phyloP scores from a whole-genome alignment of 2,888 invertebrate genomes.

The Oligia strigilis region DNA sequence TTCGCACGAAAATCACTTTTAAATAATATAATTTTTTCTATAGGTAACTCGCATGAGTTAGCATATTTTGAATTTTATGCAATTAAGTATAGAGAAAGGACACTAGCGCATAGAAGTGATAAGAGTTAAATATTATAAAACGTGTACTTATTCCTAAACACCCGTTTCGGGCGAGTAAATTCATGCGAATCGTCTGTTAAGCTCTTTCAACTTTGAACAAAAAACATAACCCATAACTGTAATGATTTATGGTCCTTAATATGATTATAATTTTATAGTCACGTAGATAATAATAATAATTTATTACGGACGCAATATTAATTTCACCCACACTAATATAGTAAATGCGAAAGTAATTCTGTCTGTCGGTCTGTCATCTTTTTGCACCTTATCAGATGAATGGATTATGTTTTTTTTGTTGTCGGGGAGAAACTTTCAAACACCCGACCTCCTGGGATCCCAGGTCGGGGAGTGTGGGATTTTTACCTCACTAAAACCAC shows the following conservation, averaged over 20 bases:
- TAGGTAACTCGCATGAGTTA: not conserved
- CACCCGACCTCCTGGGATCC: too few species aligned
- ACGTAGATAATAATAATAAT: slow-evolving; percentile 23
- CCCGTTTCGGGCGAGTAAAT: not conserved
- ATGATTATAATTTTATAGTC: slow-evolving; percentile 25
- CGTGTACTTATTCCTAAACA: not conserved
- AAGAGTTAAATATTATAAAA: not conserved
- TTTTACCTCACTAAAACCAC: too few species aligned
- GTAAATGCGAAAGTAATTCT: not conserved
- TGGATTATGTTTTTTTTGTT: too few species aligned
- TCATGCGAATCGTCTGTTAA: not conserved
- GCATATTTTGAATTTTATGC: not conserved
- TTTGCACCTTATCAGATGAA: not conserved
- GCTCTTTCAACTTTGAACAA: not conserved
- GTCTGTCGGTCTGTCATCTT: not conserved
- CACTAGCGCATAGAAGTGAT: not conserved
- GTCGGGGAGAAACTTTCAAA: too few species aligned
- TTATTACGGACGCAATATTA: slow-evolving; percentile 26
- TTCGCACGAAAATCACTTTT: too few species aligned
- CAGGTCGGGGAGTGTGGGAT: too few species aligned
- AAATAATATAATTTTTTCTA: not conserved
- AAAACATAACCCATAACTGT: not conserved
- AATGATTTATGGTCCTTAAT: slow-evolving; percentile 15
- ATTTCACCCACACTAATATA: slow-evolving; percentile 10
- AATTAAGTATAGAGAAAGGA: not conserved